phyloP scores from a whole-genome alignment of 1,140 invertebrate genomes.

The Zaprionus tsacasi region DNA sequence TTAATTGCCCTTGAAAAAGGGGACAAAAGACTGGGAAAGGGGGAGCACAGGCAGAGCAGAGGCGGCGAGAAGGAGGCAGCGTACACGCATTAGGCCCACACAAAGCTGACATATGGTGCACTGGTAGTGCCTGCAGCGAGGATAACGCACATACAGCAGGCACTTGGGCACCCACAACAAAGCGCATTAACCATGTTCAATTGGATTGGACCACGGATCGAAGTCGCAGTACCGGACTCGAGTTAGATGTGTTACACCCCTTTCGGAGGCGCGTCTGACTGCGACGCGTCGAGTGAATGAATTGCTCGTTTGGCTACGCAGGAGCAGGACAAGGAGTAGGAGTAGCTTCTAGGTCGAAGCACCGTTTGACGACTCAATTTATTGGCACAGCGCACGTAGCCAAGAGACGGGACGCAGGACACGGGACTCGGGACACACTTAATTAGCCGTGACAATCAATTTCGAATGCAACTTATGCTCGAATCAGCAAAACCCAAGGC shows the following conservation, averaged over 20 bases:
- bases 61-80: neutral
- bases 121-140: slow-evolving; percentile 38
- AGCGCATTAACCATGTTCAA: slow-evolving; percentile 78
- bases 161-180: slow-evolving; percentile 71
- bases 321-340: neutral
- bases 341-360: neutral
- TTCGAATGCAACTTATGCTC: slow-evolving; percentile 84
- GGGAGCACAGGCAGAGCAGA: neutral
- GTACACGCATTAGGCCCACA: slow-evolving; percentile 67
- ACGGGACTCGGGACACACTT: slow-evolving; percentile 75
- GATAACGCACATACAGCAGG: slow-evolving; percentile 18
- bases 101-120: slow-evolving; percentile 79
- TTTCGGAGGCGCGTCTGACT: slow-evolving; percentile 62
- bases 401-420: slow-evolving; percentile 42
- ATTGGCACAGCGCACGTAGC: slow-evolving; percentile 58
- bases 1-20: slow-evolving; percentile 83
- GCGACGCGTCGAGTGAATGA: slow-evolving; percentile 47
- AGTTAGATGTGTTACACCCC: slow-evolving; percentile 63
- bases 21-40: neutral
- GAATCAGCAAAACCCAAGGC: slow-evolving; percentile 74
- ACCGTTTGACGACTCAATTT: slow-evolving; percentile 82
- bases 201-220: slow-evolving; percentile 44
- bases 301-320: slow-evolving; percentile 54
- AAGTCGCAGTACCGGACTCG: slow-evolving; percentile 7
- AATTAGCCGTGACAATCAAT: slow-evolving; percentile 84